Conservation (phyloP, 30 jellyfish, hydroid and myxozoan species). For the Rhopilema esculentum region DNA sequence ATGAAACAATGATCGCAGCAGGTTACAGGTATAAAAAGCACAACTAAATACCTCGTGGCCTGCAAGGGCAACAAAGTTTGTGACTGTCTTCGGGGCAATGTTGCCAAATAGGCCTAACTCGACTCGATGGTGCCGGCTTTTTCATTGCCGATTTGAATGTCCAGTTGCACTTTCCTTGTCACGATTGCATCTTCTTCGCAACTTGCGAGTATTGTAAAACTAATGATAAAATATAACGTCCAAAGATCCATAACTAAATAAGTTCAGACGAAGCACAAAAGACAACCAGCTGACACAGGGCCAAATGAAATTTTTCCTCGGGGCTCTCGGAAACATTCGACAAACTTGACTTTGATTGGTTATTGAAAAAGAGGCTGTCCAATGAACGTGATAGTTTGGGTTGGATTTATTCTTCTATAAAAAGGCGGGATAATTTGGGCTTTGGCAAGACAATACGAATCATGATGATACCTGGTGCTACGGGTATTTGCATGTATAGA, state of each 20-base stretch:
- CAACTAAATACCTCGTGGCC: constrained; percentile 36
- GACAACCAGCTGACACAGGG: neutral
- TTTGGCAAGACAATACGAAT: no score
- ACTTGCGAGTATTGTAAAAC: constrained; percentile 8
- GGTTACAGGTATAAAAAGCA: neutral
- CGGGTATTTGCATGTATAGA: constrained; percentile 3
- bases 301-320: neutral
- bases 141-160: constrained; percentile 52
- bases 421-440: constrained; percentile 57
- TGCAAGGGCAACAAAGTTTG: constrained; percentile 78
- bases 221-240: neutral
- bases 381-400: neutral
- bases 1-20: neutral
- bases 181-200: constrained; percentile 59
- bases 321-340: neutral
- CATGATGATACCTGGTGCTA: constrained; percentile 8
- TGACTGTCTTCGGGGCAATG: constrained; percentile 82
- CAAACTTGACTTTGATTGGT: constrained; percentile 35
- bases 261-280: neutral
- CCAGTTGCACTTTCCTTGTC: constrained; percentile 61
- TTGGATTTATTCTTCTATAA: neutral
- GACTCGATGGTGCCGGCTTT: constrained; percentile 60
- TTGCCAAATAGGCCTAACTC: constrained; percentile 78
- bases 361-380: neutral
- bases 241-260: neutral